Evolutionary conservation across 2,113 vertebrate species (phyloP).

Genomic region (Antechinus flavipes): DNA sequence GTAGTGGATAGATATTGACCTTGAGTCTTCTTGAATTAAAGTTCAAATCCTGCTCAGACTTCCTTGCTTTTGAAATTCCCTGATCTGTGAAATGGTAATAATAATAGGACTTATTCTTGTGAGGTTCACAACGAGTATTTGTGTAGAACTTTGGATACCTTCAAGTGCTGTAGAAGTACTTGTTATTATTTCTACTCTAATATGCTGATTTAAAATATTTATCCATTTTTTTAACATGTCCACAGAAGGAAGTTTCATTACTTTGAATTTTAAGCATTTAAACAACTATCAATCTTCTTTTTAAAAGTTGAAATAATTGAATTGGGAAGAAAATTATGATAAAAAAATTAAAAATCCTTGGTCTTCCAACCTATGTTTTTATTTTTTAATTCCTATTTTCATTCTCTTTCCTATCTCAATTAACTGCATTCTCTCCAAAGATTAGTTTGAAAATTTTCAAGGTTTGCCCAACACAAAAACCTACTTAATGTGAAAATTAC

Average conservation of each 20-base stretch:
- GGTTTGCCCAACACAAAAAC: neutral
- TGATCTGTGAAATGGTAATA: neutral
- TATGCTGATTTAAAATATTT: neutral
- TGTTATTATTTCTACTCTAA: neutral
- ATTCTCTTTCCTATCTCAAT: neutral
- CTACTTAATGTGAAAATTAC: neutral
- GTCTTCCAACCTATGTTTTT: neutral
- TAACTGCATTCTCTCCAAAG: neutral
- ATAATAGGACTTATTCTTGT: neutral
- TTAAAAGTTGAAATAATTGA: neutral
- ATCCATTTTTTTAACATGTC: neutral
- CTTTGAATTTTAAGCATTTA: neutral
- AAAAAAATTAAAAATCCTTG: neutral
- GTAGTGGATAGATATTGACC: neutral
- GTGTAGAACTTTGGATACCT: neutral
- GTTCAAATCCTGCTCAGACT: neutral
- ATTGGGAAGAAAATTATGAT: neutral
- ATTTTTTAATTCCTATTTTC: neutral
- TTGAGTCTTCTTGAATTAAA: neutral
- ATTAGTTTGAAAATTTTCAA: neutral
- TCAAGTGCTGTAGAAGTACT: neutral
- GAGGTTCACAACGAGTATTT: neutral
- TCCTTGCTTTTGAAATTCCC: neutral
- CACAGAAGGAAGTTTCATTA: neutral
- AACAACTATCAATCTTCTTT: neutral